A percentile compares a stretch with the other conserved stretches of the same genome.
These are phyloP conservation scores for Laticauda colubrina DNA, from an alignment of 2,113 vertebrate species.

Conservation along the genomic window DNA sequence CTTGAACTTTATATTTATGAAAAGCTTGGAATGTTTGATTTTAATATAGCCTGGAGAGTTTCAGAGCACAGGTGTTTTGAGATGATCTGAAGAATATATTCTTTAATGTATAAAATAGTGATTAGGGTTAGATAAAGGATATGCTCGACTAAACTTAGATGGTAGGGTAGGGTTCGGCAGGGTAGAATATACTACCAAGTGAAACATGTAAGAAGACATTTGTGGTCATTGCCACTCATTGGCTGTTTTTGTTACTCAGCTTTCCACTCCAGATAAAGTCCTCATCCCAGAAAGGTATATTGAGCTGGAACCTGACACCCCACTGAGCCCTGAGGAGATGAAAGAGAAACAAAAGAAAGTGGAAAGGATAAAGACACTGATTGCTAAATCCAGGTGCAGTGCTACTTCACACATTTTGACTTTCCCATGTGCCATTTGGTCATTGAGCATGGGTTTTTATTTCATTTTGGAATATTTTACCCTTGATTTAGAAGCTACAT, in stretches of 20 bases:
- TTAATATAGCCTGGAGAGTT: not conserved
- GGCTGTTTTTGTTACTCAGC: slow-evolving; percentile 56
- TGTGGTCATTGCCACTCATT: not conserved
- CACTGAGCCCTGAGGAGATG: slow-evolving; percentile 89
- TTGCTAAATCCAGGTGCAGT: slow-evolving; percentile 93
- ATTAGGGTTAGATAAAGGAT: not conserved
- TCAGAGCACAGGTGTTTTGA: not conserved
- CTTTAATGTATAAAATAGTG: not conserved
- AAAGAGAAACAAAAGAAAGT: slow-evolving; percentile 95
- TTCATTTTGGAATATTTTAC: not conserved
- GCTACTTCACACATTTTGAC: not conserved
- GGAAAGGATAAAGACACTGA: slow-evolving; percentile 93
- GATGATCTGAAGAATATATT: not conserved
- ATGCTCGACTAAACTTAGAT: not conserved
- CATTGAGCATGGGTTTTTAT: not conserved
- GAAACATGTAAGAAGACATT: not conserved
- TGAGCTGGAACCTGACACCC: slow-evolving; percentile 78
- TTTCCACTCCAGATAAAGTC: slow-evolving; percentile 85
- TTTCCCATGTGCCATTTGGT: not conserved
- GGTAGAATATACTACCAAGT: not conserved
- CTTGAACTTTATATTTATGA: not conserved
- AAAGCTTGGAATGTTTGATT: not conserved
- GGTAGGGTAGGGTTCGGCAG: not conserved
- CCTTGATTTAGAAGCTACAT: not conserved
- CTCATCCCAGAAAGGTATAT: slow-evolving; percentile 87